Percentiles rank a stretch among this genome's conserved stretches.
These are phyloP conservation scores for Picathartes gymnocephalus DNA, from an alignment of 2,113 vertebrate genomes.

Conservation along the genomic window DNA sequence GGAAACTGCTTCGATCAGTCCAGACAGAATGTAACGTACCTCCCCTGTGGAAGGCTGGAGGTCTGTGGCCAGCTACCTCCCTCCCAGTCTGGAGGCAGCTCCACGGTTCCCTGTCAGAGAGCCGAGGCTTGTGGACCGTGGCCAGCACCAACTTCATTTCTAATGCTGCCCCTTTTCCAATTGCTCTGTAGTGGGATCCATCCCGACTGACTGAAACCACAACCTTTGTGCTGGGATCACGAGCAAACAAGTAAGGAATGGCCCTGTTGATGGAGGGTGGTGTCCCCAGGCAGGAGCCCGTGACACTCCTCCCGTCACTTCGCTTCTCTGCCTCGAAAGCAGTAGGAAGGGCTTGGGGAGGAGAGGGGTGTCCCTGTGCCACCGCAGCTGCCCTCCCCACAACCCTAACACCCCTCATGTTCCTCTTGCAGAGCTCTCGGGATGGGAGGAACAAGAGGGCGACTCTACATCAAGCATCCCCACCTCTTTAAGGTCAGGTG, in stretches of 20 bases:
- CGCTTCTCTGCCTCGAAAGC: constrained; percentile 20
- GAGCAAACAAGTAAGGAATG: constrained; percentile 94
- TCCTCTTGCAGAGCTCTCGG: constrained; percentile 85
- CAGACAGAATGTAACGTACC: not conserved
- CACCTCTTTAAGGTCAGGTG: constrained; percentile 92
- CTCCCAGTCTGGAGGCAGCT: not conserved
- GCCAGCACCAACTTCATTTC: not conserved
- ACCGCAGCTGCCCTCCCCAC: rapidly evolving
- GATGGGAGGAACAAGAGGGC: constrained; percentile 96
- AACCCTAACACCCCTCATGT: not conserved
- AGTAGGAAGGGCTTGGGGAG: constrained; percentile 38
- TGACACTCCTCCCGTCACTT: constrained; percentile 9
- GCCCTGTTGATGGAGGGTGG: constrained; percentile 14
- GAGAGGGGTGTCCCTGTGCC: constrained; percentile 3
- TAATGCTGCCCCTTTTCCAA: constrained; percentile 46
- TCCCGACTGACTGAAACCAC: constrained; percentile 85
- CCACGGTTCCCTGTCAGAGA: not conserved
- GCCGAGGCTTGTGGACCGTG: not conserved
- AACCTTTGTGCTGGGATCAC: constrained; percentile 94
- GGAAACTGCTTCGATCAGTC: not conserved
- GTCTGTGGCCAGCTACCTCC: not conserved
- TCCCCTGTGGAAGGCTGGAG: not conserved
- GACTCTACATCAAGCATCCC: constrained; percentile 97
- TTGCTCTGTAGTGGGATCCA: constrained; percentile 87
- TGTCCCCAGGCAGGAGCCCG: constrained; percentile 14